phyloP scores from a whole-genome alignment of 2,797 vertebrate genomes.

The Crocodylus rhombifer region DNA sequence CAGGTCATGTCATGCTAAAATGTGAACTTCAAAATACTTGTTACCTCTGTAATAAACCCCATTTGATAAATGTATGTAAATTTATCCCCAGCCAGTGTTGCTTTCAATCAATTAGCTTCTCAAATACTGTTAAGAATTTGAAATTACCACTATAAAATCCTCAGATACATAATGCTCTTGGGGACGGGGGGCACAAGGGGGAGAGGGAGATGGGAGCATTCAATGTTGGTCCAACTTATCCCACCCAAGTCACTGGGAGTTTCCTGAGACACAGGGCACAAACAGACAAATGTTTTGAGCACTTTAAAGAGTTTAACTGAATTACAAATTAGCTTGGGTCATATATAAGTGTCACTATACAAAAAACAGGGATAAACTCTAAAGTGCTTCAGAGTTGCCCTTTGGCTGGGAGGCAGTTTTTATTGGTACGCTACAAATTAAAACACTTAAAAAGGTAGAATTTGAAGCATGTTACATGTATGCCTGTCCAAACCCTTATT shows the following conservation, averaged over 20 bases:
- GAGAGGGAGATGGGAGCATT: neutral
- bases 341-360: no score
- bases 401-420: no score
- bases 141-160: neutral
- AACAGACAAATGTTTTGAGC: no score
- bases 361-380: no score
- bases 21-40: neutral
- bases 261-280: neutral
- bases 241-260: neutral
- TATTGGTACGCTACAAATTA: no score
- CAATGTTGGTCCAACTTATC: neutral
- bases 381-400: no score
- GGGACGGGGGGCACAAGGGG: neutral
- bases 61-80: accelerated
- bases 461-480: no score
- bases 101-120: neutral
- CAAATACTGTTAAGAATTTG: neutral
- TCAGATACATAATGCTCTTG: neutral
- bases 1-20: neutral
- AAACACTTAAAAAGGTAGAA: no score
- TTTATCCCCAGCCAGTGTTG: neutral
- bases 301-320: no score
- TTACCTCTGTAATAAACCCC: neutral
- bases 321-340: no score
- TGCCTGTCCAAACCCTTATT: neutral